Evolutionary conservation across 2,113 vertebrate species (phyloP), one percentile per base, ranked within the genome.

Genomic region (Microtus pennsylvanicus): DNA sequence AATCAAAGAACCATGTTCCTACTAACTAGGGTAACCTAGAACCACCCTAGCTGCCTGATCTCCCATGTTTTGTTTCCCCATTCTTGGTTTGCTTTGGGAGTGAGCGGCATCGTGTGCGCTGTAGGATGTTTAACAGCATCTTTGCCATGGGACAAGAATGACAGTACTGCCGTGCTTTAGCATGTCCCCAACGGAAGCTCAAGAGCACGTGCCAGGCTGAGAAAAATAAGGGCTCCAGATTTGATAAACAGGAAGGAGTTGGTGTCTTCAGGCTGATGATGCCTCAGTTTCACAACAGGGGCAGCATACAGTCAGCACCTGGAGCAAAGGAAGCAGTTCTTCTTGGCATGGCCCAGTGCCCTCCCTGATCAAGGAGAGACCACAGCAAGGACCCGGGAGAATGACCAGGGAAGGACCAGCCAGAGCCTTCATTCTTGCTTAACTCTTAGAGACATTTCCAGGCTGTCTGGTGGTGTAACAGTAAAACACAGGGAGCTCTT

Each of bases 31-130:
- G 8, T 3, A n/a, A 42, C 47, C 80, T 13, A 28, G 69, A 67
- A 55, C 14, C 8, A 52, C 67, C 52, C 61, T 7, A 30, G 70
- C 10, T 45, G 42, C 28, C 21, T 24, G 42, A 55, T 63, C 67
- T 35, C 35, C 72, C 35, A 12, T 63, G 30, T 5, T 50, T 35
- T 50, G 21, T 7, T 33, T 17, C 24, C 30, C 76, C 19, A 52
- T n/a, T 28, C 70, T 74, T 89, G 33, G 5, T 2, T 5, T 89
- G n/a, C 5, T 4, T 3, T 35, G 17, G 28, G 30, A 0, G 0
- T 2, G 16, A 5, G 14, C 0, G 17, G 17, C 26, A 16, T 33
- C 35, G 16, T 33, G 52, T 42, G 52, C 11, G 11, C 0, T n/a
- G 7, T 1, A 78, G 69, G 78, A 7, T 42, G 33, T 35, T 89